These are phyloP conservation scores for Zosterops japonicus DNA, from an alignment of 2,113 vertebrate genomes.

Conservation along the genomic window DNA sequence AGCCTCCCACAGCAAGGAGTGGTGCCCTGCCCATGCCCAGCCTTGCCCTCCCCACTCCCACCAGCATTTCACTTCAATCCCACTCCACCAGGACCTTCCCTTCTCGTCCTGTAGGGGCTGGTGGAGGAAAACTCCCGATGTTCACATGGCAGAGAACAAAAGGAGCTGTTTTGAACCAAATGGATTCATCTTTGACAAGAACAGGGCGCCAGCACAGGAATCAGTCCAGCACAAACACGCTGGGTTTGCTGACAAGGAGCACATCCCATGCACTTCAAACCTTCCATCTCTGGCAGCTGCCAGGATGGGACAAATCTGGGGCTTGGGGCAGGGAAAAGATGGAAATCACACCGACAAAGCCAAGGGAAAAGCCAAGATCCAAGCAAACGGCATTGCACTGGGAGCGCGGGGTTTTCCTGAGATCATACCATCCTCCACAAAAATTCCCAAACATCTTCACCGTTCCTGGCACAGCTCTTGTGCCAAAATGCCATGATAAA, in stretches of 20 bases:
- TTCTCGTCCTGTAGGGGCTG: neutral
- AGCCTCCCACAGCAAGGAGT: neutral
- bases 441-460: neutral
- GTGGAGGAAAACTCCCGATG: neutral
- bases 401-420: fast-evolving
- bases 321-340: fast-evolving
- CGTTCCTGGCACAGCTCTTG: fast-evolving
- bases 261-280: neutral
- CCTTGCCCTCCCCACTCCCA: neutral
- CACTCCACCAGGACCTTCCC: neutral
- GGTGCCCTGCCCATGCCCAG: neutral
- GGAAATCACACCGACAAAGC: neutral
- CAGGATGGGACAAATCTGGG: neutral
- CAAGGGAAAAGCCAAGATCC: neutral
- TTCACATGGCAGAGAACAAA: neutral
- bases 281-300: neutral
- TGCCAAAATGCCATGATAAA: neutral
- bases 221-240: fast-evolving
- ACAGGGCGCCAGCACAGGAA: neutral
- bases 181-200: fast-evolving
- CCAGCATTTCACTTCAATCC: fast-evolving
- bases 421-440: neutral
- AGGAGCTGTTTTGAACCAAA: neutral
- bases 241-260: neutral
- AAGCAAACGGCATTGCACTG: fast-evolving